Base-by-base conservation (phyloP, 2,888 invertebrate genomes). In the Aromia moschata region DNA sequence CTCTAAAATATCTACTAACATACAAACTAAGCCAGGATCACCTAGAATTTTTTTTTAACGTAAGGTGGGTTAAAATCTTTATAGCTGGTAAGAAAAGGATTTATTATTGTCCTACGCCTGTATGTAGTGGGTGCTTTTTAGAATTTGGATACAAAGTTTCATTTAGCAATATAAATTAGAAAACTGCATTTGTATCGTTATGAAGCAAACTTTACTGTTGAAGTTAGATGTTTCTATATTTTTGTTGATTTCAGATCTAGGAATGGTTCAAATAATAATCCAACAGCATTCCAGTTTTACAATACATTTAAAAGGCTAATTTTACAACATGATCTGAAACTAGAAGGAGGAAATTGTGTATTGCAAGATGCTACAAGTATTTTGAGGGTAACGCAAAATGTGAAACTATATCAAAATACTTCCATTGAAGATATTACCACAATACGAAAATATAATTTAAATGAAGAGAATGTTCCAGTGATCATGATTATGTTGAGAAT, bases 11-110 rank as follows among this genome's bases (percentile, higher is more conserved):
- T 43, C 36, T 49, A 15, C 36, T 56, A 10, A 58, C 58, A 1
- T 49, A 54, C 20, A 58, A 58, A 43, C 9, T 54, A 14, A 58
- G 58, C 7, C 56, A 56, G n/a, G 54, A 58, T 43, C 58, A 54
- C 43, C 25, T 58, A 11, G 58, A 57, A 37, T 56, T 56, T 37
- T 49, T 49, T 43, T 43, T 38, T 14, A 36, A 30, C 15, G 33
- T 53, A 10, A 53, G 58, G 53, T 58, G 46, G 25, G 25, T 25
- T n/a, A n/a, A n/a, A n/a, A n/a, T n/a, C n/a, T n/a, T n/a, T n/a
- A n/a, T n/a, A n/a, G n/a, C n/a, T n/a, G n/a, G n/a, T n/a, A n/a
- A n/a, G n/a, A n/a, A n/a, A n/a, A n/a, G n/a, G n/a, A n/a, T n/a
- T n/a, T n/a, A n/a, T n/a, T n/a, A n/a, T n/a, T n/a, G n/a, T n/a